Evolutionary conservation across 2,888 invertebrate genomes (phyloP).

Genomic region (Strigamia crassipes): DNA sequence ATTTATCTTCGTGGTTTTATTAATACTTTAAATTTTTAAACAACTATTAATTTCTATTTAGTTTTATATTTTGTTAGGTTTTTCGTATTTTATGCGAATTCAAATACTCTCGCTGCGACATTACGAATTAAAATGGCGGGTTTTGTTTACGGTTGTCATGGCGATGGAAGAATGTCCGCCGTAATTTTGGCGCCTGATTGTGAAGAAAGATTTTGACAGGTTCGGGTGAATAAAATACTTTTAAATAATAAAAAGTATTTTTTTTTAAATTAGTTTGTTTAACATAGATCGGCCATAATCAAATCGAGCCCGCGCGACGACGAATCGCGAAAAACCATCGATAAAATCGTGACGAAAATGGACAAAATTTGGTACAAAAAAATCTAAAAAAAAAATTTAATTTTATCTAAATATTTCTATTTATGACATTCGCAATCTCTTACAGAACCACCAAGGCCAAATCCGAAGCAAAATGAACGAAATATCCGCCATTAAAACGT

Average conservation of each 20-base stretch:
- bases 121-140: neutral
- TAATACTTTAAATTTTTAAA: neutral
- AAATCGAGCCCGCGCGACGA: no score
- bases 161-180: neutral
- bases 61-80: no score
- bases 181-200: no score
- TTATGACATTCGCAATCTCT: neutral
- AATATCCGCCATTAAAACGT: neutral
- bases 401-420: no score
- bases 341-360: neutral
- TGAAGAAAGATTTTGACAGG: no score
- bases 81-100: no score
- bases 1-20: neutral
- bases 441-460: neutral
- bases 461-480: neutral
- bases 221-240: no score
- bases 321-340: no score
- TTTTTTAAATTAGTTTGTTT: no score
- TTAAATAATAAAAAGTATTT: no score
- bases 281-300: no score
- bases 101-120: neutral
- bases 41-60: neutral
- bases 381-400: no score
- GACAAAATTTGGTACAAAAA: neutral
- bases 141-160: constrained; percentile 1